Percentiles rank a stretch among this genome's conserved stretches.
These are phyloP conservation scores for Andricus curvator DNA, from an alignment of 2,888 invertebrate species.

Conservation along the genomic window DNA sequence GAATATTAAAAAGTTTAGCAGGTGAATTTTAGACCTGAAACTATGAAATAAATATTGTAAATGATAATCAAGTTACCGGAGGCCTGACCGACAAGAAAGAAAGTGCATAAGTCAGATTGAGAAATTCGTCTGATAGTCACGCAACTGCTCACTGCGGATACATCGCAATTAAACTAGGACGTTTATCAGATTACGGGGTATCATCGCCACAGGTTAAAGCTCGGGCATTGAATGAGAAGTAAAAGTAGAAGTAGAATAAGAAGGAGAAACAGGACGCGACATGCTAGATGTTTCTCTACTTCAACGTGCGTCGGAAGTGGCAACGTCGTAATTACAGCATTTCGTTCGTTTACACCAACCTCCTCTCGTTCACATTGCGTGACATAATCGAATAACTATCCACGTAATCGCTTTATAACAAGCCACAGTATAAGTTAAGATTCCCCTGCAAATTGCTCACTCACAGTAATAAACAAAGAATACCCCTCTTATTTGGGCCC, in stretches of 20 bases:
- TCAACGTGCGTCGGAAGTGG: constrained; percentile 51
- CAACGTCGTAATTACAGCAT: constrained; percentile 60
- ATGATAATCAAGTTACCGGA: constrained; percentile 14
- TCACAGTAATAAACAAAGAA: constrained; percentile 32
- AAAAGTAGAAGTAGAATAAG: constrained; percentile 6
- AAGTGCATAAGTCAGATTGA: constrained; percentile 44
- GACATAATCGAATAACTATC: constrained; percentile 60
- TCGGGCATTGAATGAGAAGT: constrained; percentile 42
- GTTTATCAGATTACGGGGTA: constrained; percentile 61
- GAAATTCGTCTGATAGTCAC: constrained; percentile 55
- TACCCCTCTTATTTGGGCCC: not conserved
- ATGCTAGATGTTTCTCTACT: constrained; percentile 42
- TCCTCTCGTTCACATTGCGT: constrained; percentile 53
- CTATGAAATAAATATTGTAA: not conserved
- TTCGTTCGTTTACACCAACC: constrained; percentile 59
- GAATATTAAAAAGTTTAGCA: too few relatives aligned
- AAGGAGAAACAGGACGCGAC: constrained; percentile 40
- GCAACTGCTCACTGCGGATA: constrained; percentile 49
- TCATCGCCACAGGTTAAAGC: constrained; percentile 45
- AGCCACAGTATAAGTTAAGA: not conserved
- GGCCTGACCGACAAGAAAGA: not conserved
- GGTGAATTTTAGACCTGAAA: too few relatives aligned
- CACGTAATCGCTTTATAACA: constrained; percentile 48
- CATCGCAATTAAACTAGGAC: constrained; percentile 59
- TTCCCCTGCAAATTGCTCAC: constrained; percentile 29